Percentiles rank a stretch among this genome's conserved stretches.
Evolutionary conservation across 2,113 vertebrate genomes (phyloP).

Genomic region (Piaya cayana): DNA sequence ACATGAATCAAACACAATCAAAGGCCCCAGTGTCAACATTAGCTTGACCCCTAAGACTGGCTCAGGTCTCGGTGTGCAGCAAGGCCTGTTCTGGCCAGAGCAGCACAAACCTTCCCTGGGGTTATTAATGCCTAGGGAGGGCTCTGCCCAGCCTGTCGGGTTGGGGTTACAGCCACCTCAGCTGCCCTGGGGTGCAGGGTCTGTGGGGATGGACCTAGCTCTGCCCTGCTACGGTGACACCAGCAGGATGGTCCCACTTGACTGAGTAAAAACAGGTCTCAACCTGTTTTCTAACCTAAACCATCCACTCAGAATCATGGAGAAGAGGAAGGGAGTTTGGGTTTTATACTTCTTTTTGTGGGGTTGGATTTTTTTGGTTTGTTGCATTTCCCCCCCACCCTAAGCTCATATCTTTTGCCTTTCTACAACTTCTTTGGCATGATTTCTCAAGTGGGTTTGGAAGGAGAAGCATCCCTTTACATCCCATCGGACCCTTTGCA

Average conservation of each 20-base stretch:
- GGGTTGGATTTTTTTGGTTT: not conserved
- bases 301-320: not conserved
- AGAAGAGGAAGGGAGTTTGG: not conserved
- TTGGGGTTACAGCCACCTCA: not conserved
- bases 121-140: not conserved
- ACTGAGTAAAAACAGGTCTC: not conserved
- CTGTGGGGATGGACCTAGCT: accelerated
- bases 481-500: not conserved
- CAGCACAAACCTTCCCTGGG: not conserved
- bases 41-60: conserved; percentile 40
- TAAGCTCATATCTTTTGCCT: accelerated
- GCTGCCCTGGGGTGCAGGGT: accelerated
- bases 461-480: not conserved
- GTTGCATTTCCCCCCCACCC: not conserved
- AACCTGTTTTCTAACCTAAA: accelerated
- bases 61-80: not conserved
- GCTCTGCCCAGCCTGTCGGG: accelerated
- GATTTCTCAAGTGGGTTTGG: not conserved
- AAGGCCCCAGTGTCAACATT: conserved; percentile 57
- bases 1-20: conserved; percentile 75
- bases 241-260: accelerated
- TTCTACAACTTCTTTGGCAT: accelerated
- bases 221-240: accelerated
- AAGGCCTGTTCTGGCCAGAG: not conserved
- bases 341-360: not conserved